Base-by-base conservation (phyloP, 2,113 vertebrate species). In the Bubo blakistoni region DNA sequence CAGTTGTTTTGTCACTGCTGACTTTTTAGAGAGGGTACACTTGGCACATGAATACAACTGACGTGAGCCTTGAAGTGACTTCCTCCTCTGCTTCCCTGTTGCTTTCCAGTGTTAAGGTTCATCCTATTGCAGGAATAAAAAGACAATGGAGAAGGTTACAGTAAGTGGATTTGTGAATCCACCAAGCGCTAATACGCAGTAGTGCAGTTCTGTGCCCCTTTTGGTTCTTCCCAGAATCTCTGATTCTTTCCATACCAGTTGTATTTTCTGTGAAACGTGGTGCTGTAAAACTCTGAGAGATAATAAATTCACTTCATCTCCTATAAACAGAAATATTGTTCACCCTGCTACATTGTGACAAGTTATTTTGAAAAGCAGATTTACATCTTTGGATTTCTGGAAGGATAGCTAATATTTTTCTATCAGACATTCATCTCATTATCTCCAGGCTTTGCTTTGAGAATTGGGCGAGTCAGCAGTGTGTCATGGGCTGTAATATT, bases 391-490 rank as follows among this genome's bases (percentile, higher is more conserved):
- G 47, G 80, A 46, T 89, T 85, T 90, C 62, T 73, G 51, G 72
- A 94, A 90, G 36, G 38, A 34, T 18, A 26, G 58, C 13, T 57
- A 34, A 32, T 91, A 36, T 44, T 85, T 79, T 92, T 85, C 44
- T 87, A 20, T 93, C 55, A 67, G n/a, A 29, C 27, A 16, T 87
- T 82, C 44, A 38, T 44, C 46, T 52, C 30, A 11, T 70, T 78
- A 81, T 81, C 65, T 90, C 20, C 52, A 59, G 55, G 22, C 82
- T 90, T 77, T 62, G 52, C 51, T 76, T 34, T 67, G 62, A 44
- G 40, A 88, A 27, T 59, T 2, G 0, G 30, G 38, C 0, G 0
- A 82, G 57, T 82, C 78, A 87, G 65, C 90, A 74, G 52, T 1
- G 1, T 52, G 46, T 26, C 3, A 2, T 67, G 66, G 46, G 47